phyloP scores from a whole-genome alignment of 2,888 invertebrate species.

The Pollenia labialis region DNA sequence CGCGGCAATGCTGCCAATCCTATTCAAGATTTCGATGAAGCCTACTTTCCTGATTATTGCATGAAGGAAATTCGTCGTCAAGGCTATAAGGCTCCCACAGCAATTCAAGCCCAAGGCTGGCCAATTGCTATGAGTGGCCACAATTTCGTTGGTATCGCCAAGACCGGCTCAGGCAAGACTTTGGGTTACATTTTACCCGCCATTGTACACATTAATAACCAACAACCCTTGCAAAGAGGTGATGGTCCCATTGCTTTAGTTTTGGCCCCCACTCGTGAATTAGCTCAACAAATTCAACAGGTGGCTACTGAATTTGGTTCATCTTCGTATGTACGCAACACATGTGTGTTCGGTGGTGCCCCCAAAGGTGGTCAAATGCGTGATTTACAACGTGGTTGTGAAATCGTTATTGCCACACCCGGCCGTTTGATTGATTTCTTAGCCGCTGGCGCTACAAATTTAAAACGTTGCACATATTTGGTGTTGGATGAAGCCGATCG shows the following conservation, averaged over 20 bases:
- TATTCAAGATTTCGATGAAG: slow-evolving; percentile 91
- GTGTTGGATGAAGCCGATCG: slow-evolving; percentile 97
- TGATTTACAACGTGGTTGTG: slow-evolving; percentile 91
- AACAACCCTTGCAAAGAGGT: slow-evolving; percentile 89
- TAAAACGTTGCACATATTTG: slow-evolving; percentile 93
- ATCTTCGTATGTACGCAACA: slow-evolving; percentile 91
- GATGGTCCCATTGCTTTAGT: slow-evolving; percentile 94
- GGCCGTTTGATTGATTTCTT: slow-evolving; percentile 96
- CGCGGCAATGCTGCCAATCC: slow-evolving; percentile 91
- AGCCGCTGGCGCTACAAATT: slow-evolving; percentile 90
- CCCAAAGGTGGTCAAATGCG: slow-evolving; percentile 92
- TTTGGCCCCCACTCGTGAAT: slow-evolving; percentile 91
- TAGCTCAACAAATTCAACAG: slow-evolving; percentile 93
- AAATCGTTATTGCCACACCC: slow-evolving; percentile 96
- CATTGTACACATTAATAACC: slow-evolving; percentile 94
- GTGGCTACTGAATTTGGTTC: slow-evolving; percentile 93
- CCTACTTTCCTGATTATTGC: slow-evolving; percentile 90
- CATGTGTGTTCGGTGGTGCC: slow-evolving; percentile 96
- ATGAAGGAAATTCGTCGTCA: slow-evolving; percentile 87
- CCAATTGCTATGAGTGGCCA: slow-evolving; percentile 93
- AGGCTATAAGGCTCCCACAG: slow-evolving; percentile 91
- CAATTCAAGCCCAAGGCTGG: slow-evolving; percentile 95
- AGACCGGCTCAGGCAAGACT: slow-evolving; percentile 93
- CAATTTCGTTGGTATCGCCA: slow-evolving; percentile 94
- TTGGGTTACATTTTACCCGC: slow-evolving; percentile 92